phyloP scores from a whole-genome alignment of 2,888 invertebrate genomes.

The Scrobipalpa atriplicella region DNA sequence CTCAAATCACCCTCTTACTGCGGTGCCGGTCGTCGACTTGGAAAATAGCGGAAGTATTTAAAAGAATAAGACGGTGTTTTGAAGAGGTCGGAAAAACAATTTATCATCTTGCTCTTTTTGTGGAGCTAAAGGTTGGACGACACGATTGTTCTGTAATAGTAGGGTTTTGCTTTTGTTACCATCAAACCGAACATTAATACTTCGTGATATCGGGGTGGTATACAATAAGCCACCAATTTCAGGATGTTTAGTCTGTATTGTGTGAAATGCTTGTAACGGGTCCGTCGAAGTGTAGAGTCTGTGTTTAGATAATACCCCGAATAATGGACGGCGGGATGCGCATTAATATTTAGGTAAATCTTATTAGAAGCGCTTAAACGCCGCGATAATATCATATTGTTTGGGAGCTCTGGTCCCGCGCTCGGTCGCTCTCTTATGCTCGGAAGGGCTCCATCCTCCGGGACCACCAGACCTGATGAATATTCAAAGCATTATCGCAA shows the following conservation, averaged over 20 bases:
- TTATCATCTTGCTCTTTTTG: slow-evolving; percentile 78
- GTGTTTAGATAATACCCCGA: slow-evolving; percentile 75
- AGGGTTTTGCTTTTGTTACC: slow-evolving; percentile 68
- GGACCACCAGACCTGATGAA: slow-evolving; percentile 71
- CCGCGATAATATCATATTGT: slow-evolving; percentile 81
- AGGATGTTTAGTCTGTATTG: slow-evolving; percentile 33
- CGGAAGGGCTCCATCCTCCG: slow-evolving; percentile 76
- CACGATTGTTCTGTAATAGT: slow-evolving; percentile 74
- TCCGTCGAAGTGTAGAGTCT: slow-evolving; percentile 56
- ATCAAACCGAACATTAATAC: slow-evolving; percentile 49
- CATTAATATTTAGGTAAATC: slow-evolving; percentile 82
- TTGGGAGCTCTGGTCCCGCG: slow-evolving; percentile 77
- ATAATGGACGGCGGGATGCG: slow-evolving; percentile 79
- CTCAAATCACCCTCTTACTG: slow-evolving; percentile 71
- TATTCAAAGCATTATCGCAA: slow-evolving; percentile 79
- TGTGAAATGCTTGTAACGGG: slow-evolving; percentile 50
- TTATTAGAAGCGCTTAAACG: slow-evolving; percentile 80
- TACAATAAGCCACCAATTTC: neutral
- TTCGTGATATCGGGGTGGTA: no score
- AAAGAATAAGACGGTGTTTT: slow-evolving; percentile 80
- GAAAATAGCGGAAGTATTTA: slow-evolving; percentile 82
- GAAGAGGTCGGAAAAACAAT: slow-evolving; percentile 80
- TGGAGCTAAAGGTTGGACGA: slow-evolving; percentile 76
- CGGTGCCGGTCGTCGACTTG: slow-evolving; percentile 77
- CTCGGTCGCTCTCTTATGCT: slow-evolving; percentile 79